Conservation (phyloP, 2,113 vertebrate genomes). For the Uria aalge region DNA sequence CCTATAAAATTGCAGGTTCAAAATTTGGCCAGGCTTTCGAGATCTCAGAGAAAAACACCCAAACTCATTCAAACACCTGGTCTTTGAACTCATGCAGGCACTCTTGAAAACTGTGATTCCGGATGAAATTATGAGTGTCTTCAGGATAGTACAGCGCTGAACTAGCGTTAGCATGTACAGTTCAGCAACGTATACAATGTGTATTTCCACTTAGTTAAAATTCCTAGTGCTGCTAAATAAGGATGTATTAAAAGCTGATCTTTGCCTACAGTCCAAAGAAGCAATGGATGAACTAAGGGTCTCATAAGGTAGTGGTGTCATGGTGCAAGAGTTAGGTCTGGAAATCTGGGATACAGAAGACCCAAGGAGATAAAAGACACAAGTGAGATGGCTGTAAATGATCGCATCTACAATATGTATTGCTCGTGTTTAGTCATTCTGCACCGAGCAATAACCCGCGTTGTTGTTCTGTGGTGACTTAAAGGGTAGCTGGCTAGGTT, state of each 20-base stretch:
- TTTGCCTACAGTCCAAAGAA: neutral
- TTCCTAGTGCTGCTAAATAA: neutral
- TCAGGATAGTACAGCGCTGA: neutral
- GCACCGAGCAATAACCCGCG: neutral
- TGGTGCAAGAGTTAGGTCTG: neutral
- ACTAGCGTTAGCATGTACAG: neutral
- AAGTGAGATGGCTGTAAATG: neutral
- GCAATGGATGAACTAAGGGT: neutral
- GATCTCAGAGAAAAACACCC: neutral
- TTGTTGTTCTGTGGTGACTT: neutral
- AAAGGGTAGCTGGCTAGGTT: neutral
- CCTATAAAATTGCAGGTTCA: neutral
- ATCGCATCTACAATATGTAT: neutral
- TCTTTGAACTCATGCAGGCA: neutral
- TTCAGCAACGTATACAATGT: neutral
- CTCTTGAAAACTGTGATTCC: neutral
- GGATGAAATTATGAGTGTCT: neutral
- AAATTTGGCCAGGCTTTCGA: neutral
- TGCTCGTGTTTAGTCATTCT: neutral
- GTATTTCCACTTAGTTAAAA: neutral
- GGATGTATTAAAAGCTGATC: neutral
- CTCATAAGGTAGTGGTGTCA: neutral
- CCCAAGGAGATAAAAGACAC: neutral
- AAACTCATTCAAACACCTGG: neutral
- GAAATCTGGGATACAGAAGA: fast-evolving